Percentiles rank a stretch among this genome's conserved stretches.
phyloP scores from a whole-genome alignment of 2,113 vertebrate species.

The Nothocercus nigrocapillus region DNA sequence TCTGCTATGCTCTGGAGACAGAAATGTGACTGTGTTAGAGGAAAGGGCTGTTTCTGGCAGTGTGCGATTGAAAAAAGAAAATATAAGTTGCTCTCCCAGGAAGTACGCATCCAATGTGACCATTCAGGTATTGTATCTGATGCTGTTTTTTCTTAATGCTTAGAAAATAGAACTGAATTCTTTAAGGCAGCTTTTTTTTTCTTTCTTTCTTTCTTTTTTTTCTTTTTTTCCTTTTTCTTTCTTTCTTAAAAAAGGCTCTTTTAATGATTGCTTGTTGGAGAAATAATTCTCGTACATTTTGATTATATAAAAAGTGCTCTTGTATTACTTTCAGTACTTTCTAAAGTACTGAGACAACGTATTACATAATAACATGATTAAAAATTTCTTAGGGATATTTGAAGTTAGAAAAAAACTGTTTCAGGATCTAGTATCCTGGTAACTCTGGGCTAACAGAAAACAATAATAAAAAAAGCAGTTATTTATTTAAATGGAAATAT shows the following conservation, averaged over 20 bases:
- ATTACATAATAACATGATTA: neutral
- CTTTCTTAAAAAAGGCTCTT: neutral
- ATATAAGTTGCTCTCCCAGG: neutral
- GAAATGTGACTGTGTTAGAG: accelerated
- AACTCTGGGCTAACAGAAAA: neutral
- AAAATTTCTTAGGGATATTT: neutral
- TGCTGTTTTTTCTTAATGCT: neutral
- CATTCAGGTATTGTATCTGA: neutral
- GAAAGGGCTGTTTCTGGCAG: accelerated
- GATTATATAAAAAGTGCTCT: neutral
- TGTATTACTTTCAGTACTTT: neutral
- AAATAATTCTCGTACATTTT: neutral
- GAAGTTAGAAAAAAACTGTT: neutral
- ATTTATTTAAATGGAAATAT: neutral
- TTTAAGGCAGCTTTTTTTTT: neutral
- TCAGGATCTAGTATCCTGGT: neutral
- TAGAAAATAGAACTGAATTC: neutral
- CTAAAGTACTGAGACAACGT: neutral
- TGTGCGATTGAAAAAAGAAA: accelerated
- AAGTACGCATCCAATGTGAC: accelerated
- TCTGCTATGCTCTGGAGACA: accelerated
- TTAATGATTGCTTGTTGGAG: neutral
- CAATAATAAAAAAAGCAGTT: neutral
- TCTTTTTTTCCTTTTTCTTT: no score
- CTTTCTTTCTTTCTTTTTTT: no score